These are phyloP conservation scores for Trogon melanurus DNA, from an alignment of 2,113 vertebrate genomes.

Conservation along the genomic window DNA sequence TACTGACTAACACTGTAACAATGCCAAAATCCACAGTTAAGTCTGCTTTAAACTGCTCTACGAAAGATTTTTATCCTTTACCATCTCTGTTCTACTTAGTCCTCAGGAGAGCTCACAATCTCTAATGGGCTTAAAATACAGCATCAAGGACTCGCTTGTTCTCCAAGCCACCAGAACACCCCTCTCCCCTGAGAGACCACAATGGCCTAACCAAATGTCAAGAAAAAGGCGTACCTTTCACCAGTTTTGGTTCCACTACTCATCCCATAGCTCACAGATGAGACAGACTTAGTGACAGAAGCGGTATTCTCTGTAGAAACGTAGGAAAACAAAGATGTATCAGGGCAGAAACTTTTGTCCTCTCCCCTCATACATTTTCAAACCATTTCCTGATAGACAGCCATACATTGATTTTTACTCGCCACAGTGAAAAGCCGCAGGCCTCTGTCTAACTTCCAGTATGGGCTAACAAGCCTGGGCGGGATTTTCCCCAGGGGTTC, in stretches of 20 bases:
- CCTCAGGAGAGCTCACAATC: neutral
- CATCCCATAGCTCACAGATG: slow-evolving; percentile 43
- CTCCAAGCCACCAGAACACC: neutral
- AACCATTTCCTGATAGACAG: neutral
- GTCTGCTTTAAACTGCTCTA: neutral
- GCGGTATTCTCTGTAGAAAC: slow-evolving; percentile 79
- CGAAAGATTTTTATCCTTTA: neutral
- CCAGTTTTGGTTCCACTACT: slow-evolving; percentile 13
- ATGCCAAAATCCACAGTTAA: neutral
- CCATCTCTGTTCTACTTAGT: neutral
- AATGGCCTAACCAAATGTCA: neutral
- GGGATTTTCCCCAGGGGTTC: neutral
- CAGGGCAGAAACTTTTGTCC: neutral
- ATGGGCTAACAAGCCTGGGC: neutral
- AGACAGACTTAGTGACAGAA: slow-evolving; percentile 72
- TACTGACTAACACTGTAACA: neutral
- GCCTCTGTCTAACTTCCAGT: neutral
- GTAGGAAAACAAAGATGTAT: neutral
- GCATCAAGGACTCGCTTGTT: neutral
- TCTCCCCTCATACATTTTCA: neutral
- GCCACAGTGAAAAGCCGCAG: neutral
- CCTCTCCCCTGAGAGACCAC: neutral
- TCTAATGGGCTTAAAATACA: neutral
- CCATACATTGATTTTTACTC: neutral
- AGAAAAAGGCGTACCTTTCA: slow-evolving; percentile 67